Percentiles rank a stretch among this genome's conserved stretches.
These are phyloP conservation scores for Gasteruption jaculator DNA, from an alignment of 2,888 invertebrate genomes.

Conservation along the genomic window DNA sequence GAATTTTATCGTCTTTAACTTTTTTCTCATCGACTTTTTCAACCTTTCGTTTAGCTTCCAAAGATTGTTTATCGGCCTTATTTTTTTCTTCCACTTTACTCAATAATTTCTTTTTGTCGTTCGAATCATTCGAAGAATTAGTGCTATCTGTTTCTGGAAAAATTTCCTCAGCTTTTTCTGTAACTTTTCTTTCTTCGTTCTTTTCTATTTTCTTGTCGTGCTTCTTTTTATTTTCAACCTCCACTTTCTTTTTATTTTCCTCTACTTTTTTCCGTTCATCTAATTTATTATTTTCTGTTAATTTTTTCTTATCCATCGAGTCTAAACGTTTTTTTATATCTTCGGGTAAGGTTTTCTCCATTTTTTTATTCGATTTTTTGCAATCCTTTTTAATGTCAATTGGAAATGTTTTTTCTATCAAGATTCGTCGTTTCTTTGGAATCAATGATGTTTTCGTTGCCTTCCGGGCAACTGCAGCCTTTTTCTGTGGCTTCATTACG, in stretches of 20 bases:
- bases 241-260: conserved; percentile 31
- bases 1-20: conserved; percentile 21
- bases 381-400: conserved; percentile 35
- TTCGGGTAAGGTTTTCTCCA: conserved; percentile 14
- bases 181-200: conserved; percentile 27
- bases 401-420: conserved; percentile 35
- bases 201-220: conserved; percentile 36
- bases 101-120: conserved; percentile 21
- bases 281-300: conserved; percentile 33
- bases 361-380: conserved; percentile 39
- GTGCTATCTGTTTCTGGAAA: conserved; percentile 10
- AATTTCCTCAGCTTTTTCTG: conserved; percentile 26
- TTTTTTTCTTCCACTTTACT: conserved; percentile 30
- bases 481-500: conserved; percentile 51
- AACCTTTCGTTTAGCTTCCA: conserved; percentile 24
- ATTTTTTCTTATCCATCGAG: conserved; percentile 32
- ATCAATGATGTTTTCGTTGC: conserved; percentile 45
- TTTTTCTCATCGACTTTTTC: conserved; percentile 27
- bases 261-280: conserved; percentile 38
- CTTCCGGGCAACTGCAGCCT: conserved; percentile 47
- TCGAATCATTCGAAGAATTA: conserved; percentile 10
- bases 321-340: conserved; percentile 7
- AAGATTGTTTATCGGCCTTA: conserved; percentile 22
- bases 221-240: conserved; percentile 32
- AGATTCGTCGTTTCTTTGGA: conserved; percentile 44